Evolutionary conservation across 2,888 invertebrate genomes (phyloP), one percentile per base, ranked within the genome.

Genomic region (Drosophila koepferae): DNA sequence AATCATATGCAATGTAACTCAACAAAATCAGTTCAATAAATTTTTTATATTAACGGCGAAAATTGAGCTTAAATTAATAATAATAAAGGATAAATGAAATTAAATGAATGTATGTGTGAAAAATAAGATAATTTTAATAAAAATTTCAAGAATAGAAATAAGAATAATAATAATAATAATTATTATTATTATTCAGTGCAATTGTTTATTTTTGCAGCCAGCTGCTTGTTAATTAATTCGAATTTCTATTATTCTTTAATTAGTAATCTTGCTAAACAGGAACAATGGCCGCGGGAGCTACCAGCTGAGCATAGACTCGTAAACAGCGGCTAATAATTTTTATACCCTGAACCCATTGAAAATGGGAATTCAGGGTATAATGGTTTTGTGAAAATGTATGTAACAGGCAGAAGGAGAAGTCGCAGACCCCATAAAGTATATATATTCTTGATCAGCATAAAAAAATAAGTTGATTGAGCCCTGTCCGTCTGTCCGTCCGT

Each of bases 241-340:
- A 23, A 10, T 5, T 40, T 28, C 23, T 40, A 10, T 23, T 38
- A 20, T 54, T 23, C 41, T 55, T 31, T 41, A 56, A 56, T 41
- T 56, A 18, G 31, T 28, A 56, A 28, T n/a, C 69, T 34, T 55
- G 49, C 44, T 20, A 36, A 3, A 36, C 46, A 34, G 54, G 34
- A 62, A 65, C 67, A 64, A 62, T 58, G 18, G 44, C n/a, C 55
- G 23, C 18, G 55, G 41, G 41, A 31, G 55, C 41, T 55, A 41
- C 8, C 55, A 41, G 49, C 31, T 54, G 77, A 74, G 74, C 81
- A 70, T 80, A 55, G 53, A 75, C 70, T 72, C 72, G 69, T 67
- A 72, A 87, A 90, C 64, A 85, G 86, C 55, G 70, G 73, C 74
- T 66, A 71, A 63, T 75, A 74, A 72, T 88, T 88, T 87, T 75